Percentiles rank a stretch among this genome's conserved stretches.
These are phyloP conservation scores for Tenthredo livida DNA, from an alignment of 2,888 invertebrate species.

Conservation along the genomic window DNA sequence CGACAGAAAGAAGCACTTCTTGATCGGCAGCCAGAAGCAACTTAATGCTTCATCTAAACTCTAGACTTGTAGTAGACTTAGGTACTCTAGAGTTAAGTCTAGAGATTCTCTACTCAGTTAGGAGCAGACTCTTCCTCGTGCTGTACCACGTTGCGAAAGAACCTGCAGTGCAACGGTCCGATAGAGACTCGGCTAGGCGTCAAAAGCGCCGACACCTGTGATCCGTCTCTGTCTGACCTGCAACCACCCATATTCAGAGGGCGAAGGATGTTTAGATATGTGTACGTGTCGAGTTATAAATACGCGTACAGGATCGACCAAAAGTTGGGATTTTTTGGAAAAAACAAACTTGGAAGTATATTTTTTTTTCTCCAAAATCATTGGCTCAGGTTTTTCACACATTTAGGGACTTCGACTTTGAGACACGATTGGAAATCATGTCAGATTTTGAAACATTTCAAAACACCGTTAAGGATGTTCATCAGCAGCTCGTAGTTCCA, in stretches of 20 bases:
- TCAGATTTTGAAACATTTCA: not conserved
- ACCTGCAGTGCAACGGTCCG: conserved; percentile 55
- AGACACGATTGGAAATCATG: not conserved
- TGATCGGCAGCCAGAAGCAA: not conserved
- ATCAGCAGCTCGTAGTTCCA: not conserved
- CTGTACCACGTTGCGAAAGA: conserved; percentile 25
- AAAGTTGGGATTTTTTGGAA: not conserved
- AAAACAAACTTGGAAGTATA: not conserved
- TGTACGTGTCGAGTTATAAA: conserved; percentile 31
- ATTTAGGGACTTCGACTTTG: too few species aligned
- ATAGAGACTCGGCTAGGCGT: conserved; percentile 61
- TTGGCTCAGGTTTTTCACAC: too few species aligned
- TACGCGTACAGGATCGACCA: not conserved
- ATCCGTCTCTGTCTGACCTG: conserved; percentile 62
- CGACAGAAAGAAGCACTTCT: conserved; percentile 7
- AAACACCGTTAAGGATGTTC: too few species aligned
- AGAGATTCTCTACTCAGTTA: not conserved
- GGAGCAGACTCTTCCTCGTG: not conserved
- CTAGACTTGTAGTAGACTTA: not conserved
- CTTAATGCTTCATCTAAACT: not conserved
- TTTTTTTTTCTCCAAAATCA: not conserved
- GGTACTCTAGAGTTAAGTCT: not conserved
- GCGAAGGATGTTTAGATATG: conserved; percentile 35
- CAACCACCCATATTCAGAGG: conserved; percentile 40
- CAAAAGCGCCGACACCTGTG: conserved; percentile 69